Base-by-base conservation (phyloP, 2,113 vertebrate genomes). In the Sinocyclocheilus anshuiensis region DNA sequence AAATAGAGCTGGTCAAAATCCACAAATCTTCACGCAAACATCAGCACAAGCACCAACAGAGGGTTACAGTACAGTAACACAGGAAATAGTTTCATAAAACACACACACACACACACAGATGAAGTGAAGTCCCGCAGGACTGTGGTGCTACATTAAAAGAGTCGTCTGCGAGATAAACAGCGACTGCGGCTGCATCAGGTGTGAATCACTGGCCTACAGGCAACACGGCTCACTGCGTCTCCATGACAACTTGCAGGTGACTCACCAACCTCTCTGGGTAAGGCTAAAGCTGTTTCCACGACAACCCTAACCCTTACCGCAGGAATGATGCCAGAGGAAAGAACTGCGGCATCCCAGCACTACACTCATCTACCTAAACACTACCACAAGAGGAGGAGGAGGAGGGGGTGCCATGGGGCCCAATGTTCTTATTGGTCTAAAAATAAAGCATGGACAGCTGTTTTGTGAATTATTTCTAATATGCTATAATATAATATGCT, bases 241-340 rank as follows among this genome's bases (percentile, higher is more conserved):
- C 93, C 91, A 94, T 94, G 92, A 92, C 87, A 94, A 95, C 95
- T n/a, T 91, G 87, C 93, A 94, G 83, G 92, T 92, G 93, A 93
- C 89, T 90, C 90, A 92, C 84, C 88, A 75, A 65, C 86, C 53
- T 45, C 50, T 81, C 84, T 57, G 72, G 65, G 90, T 85, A 88
- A 4, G 87, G 76, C 87, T 88, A 69, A 92, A 92, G 89, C 83
- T 88, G 93, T 91, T 92, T 92, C 89, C 39, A 84, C 88, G 92
- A 93, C 92, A 94, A 89, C 88, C 74, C 33, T 42, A 42, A 86
- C 33, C 75, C 81, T 69, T 72, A 59, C 55, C 20, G 79, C 79
- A 72, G 55, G 26, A 42, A 86, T 61, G 50, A 26, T 74, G 33
- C 53, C 26, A 57, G 22, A 29, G 50, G 69, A 81, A 76, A 80